A percentile compares a stretch with the other conserved stretches of the same genome.
These are phyloP conservation scores for Calvadosia cruxmelitensis DNA, from an alignment of 30 jellyfish, hydroid and myxozoan genomes.

Conservation along the genomic window DNA sequence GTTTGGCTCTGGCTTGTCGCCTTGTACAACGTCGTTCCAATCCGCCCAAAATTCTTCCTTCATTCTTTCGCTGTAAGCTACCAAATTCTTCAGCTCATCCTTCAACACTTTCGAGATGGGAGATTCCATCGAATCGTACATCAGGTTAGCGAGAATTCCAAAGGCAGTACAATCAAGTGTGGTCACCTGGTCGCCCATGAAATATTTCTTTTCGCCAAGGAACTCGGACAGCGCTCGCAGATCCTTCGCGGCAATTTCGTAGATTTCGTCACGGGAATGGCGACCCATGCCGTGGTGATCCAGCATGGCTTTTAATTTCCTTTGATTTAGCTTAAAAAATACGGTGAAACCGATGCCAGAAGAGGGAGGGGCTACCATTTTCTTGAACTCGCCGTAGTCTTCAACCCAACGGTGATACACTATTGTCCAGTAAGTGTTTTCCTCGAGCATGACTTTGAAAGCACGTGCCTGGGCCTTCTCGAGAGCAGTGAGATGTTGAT, in stretches of 20 bases:
- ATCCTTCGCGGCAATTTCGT: slow-evolving; percentile 69
- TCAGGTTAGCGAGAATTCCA: slow-evolving; percentile 54
- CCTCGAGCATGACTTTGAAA: slow-evolving; percentile 66
- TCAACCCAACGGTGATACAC: slow-evolving; percentile 45
- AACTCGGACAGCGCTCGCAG: slow-evolving; percentile 65
- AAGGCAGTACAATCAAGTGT: slow-evolving; percentile 68
- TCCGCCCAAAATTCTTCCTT: slow-evolving; percentile 74
- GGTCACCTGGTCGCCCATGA: slow-evolving; percentile 69
- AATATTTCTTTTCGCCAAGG: slow-evolving; percentile 66
- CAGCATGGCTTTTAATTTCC: slow-evolving; percentile 48
- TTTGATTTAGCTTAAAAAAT: slow-evolving; percentile 54
- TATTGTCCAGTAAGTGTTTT: slow-evolving; percentile 51
- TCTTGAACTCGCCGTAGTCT: slow-evolving; percentile 66
- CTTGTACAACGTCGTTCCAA: slow-evolving; percentile 77
- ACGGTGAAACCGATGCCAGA: slow-evolving; percentile 72
- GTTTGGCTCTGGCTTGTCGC: slow-evolving; percentile 75
- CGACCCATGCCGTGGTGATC: slow-evolving; percentile 91
- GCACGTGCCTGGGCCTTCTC: slow-evolving; percentile 81
- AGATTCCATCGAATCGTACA: slow-evolving; percentile 48
- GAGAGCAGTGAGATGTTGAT: slow-evolving; percentile 38
- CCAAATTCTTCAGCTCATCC: slow-evolving; percentile 40
- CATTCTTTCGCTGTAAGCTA: slow-evolving; percentile 61
- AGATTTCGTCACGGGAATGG: slow-evolving; percentile 83
- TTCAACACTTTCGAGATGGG: slow-evolving; percentile 44
- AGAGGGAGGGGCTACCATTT: slow-evolving; percentile 36